phyloP scores from a whole-genome alignment of 2,113 vertebrate genomes.

The Ciconia maguari region DNA sequence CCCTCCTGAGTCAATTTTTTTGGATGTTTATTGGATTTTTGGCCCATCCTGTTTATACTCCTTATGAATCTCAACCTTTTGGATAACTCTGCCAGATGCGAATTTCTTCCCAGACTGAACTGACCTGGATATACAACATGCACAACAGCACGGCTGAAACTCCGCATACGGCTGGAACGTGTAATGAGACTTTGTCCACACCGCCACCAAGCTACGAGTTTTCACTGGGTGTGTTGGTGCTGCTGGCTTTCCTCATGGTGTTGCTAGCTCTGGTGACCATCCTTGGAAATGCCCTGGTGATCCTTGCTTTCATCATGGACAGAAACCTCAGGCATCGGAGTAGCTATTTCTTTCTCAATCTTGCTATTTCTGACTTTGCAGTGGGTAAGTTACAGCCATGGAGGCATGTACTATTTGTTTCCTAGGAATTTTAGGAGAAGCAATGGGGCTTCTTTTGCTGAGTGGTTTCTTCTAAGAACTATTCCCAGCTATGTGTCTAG shows the following conservation, averaged over 20 bases:
- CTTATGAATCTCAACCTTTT: neutral
- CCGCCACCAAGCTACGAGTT: neutral
- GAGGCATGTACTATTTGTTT: neutral
- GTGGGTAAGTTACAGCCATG: conserved; percentile 77
- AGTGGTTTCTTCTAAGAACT: neutral
- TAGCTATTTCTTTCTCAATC: conserved; percentile 87
- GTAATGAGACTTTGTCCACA: neutral
- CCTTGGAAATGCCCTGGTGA: conserved; percentile 82
- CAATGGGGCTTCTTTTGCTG: neutral
- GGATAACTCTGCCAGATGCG: neutral
- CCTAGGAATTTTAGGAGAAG: neutral
- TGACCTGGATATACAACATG: neutral
- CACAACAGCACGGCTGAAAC: neutral
- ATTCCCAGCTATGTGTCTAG: neutral
- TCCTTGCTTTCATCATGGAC: conserved; percentile 84
- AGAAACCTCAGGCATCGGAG: conserved; percentile 84
- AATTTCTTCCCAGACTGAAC: neutral
- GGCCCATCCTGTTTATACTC: neutral
- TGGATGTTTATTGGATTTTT: neutral
- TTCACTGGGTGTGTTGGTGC: conserved; percentile 34
- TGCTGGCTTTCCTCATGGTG: conserved; percentile 78
- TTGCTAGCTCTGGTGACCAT: conserved; percentile 79
- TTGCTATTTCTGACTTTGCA: conserved; percentile 89
- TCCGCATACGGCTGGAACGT: accelerated
- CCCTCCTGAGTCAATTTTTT: neutral